phyloP scores from a whole-genome alignment of 2,888 invertebrate species.

The Callimorpha dominula region DNA sequence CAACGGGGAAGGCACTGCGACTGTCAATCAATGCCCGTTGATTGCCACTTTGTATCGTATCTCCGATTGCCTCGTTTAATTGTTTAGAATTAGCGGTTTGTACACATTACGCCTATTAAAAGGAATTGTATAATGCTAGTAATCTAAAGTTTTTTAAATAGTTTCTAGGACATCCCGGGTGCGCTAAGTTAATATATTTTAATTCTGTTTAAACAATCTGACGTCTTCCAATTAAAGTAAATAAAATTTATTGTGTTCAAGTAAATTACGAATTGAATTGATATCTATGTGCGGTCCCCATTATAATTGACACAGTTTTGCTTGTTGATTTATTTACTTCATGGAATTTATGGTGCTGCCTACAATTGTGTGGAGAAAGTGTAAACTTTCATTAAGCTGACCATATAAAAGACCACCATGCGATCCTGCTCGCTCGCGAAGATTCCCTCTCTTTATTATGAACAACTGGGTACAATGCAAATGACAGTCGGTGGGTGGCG shows the following conservation, averaged over 20 bases:
- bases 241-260: constrained; percentile 75
- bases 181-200: constrained; percentile 41
- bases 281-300: constrained; percentile 60
- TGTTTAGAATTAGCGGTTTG: constrained; percentile 33
- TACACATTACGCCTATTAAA: background rate
- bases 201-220: constrained; percentile 46
- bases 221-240: constrained; percentile 70
- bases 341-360: constrained; percentile 56
- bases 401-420: constrained; percentile 50
- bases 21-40: constrained; percentile 72
- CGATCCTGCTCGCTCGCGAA: constrained; percentile 37
- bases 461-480: constrained; percentile 65
- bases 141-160: background rate
- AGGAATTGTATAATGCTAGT: no score
- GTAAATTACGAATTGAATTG: constrained; percentile 66
- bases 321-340: constrained; percentile 73
- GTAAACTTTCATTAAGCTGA: constrained; percentile 42
- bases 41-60: constrained; percentile 78
- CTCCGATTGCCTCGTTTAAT: constrained; percentile 67
- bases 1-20: constrained; percentile 51
- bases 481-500: constrained; percentile 77
- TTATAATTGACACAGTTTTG: constrained; percentile 71
- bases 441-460: constrained; percentile 56
- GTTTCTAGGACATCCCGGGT: constrained; percentile 18
- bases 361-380: constrained; percentile 44